Evolutionary conservation across 1,140 invertebrate species (phyloP).

Genomic region (Leucophenga varia): DNA sequence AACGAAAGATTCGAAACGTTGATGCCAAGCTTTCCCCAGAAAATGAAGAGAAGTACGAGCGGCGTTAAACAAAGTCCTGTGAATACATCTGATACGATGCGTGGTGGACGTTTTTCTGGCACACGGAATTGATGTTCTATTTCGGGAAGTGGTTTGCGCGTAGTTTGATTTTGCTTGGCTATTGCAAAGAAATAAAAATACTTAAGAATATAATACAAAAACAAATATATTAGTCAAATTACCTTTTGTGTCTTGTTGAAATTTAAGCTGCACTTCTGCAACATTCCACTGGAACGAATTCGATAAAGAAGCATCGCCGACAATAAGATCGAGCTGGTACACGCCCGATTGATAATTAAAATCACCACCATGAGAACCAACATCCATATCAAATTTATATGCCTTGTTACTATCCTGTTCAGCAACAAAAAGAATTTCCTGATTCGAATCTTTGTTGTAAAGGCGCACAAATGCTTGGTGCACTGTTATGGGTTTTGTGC

Average conservation of each 20-base stretch:
- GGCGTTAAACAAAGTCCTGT: conserved; percentile 81
- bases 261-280: conserved; percentile 74
- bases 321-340: conserved; percentile 81
- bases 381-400: conserved; percentile 90
- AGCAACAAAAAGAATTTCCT: conserved; percentile 91
- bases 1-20: conserved; percentile 86
- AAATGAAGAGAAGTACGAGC: conserved; percentile 76
- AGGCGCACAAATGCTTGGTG: conserved; percentile 94
- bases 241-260: conserved; percentile 58
- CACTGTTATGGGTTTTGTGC: conserved; percentile 67
- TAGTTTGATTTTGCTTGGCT: conserved; percentile 49
- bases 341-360: conserved; percentile 75
- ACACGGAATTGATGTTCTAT: conserved; percentile 91
- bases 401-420: conserved; percentile 79
- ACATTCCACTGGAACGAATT: conserved; percentile 88
- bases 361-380: conserved; percentile 77
- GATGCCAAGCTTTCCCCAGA: conserved; percentile 87
- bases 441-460: conserved; percentile 63
- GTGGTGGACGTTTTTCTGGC: conserved; percentile 87
- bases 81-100: conserved; percentile 86
- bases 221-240: background rate
- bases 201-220: background rate
- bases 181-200: conserved; percentile 17
- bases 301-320: conserved; percentile 87
- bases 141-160: conserved; percentile 70